These are phyloP conservation scores for Erinaceus europaeus DNA, from an alignment of 2,113 vertebrate species.

Conservation along the genomic window DNA sequence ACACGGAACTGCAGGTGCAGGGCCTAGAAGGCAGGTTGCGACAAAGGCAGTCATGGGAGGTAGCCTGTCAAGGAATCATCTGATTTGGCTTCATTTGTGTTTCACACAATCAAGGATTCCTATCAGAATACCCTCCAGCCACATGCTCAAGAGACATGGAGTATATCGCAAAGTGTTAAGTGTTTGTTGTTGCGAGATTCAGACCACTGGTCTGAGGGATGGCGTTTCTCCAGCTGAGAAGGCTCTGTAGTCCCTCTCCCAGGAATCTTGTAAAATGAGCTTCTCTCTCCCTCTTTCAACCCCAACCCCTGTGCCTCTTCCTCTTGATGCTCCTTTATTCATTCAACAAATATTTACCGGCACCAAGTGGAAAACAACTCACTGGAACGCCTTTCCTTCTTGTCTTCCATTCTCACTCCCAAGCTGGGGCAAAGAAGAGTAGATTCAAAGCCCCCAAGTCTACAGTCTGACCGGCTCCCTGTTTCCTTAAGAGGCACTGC, in stretches of 20 bases:
- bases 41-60: not conserved
- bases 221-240: not conserved
- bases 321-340: not conserved
- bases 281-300: not conserved
- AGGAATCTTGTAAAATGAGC: not conserved
- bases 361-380: not conserved
- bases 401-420: not conserved
- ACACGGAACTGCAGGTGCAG: not conserved
- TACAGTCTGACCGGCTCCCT: accelerated
- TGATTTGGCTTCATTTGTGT: not conserved
- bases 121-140: not conserved
- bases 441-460: not conserved
- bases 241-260: accelerated
- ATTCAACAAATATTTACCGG: slow-evolving; percentile 3
- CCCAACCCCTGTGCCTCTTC: not conserved
- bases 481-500: not conserved
- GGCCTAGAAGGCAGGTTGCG: not conserved
- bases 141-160: not conserved
- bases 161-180: no score
- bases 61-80: not conserved
- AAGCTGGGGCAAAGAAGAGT: not conserved
- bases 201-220: not conserved
- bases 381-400: not conserved
- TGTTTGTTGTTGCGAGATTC: not conserved
- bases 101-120: not conserved